A percentile compares a stretch with the other conserved stretches of the same genome.
phyloP scores from a whole-genome alignment of 2,113 vertebrate genomes.

The Lampris megalopsis region DNA sequence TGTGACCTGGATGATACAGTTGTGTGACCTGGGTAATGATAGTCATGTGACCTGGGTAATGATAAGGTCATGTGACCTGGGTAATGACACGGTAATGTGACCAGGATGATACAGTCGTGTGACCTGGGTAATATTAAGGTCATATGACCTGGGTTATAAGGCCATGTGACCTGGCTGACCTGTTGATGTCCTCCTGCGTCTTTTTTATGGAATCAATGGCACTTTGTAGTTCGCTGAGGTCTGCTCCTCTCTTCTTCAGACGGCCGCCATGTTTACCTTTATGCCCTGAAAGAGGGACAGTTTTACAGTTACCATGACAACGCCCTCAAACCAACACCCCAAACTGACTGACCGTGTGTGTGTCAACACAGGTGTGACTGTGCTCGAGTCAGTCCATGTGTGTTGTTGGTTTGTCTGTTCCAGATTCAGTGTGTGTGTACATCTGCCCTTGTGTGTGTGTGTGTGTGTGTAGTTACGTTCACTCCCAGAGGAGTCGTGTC shows the following conservation, averaged over 20 bases:
- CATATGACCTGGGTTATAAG: too few relatives aligned
- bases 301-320: too few relatives aligned
- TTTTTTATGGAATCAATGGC: slow-evolving; percentile 95
- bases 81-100: too few relatives aligned
- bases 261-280: slow-evolving; percentile 90
- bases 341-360: neutral
- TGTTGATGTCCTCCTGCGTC: slow-evolving; percentile 97
- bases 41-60: too few relatives aligned
- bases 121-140: too few relatives aligned
- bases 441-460: neutral
- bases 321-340: too few relatives aligned
- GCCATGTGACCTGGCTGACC: slow-evolving; percentile 72
- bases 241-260: slow-evolving; percentile 90
- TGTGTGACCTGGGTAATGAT: too few relatives aligned
- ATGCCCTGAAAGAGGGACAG: slow-evolving; percentile 81
- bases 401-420: neutral
- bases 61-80: too few relatives aligned
- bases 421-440: neutral
- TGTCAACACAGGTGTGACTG: neutral
- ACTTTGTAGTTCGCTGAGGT: slow-evolving; percentile 95
- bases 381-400: neutral
- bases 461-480: slow-evolving; percentile 84
- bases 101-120: too few relatives aligned
- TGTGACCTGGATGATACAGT: too few relatives aligned
- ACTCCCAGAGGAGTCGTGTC: slow-evolving; percentile 95